Evolutionary conservation across 2,113 vertebrate genomes (phyloP).

Genomic region (Anguilla japonica): DNA sequence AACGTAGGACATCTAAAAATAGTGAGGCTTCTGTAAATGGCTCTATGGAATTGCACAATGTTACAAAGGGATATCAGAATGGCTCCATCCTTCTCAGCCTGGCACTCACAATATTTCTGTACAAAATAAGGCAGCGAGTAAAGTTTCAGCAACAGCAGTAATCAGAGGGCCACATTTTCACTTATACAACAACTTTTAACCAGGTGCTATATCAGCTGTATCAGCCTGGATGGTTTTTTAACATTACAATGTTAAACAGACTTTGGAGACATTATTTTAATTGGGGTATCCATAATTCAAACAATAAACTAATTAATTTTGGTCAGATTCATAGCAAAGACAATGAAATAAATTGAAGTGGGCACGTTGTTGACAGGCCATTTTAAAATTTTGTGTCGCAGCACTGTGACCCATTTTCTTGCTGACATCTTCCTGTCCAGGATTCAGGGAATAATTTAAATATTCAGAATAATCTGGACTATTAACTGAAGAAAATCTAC

Average conservation of each 20-base stretch:
- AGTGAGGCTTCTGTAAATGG: background rate
- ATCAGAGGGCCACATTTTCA: background rate
- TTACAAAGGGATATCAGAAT: background rate
- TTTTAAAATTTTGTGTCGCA: constrained; percentile 40
- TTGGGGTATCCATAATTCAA: background rate
- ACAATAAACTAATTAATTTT: constrained; percentile 67
- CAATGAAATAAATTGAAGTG: constrained; percentile 58
- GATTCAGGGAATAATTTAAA: background rate
- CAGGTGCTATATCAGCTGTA: background rate
- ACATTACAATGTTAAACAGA: background rate
- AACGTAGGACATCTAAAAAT: constrained; percentile 12
- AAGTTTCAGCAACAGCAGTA: background rate
- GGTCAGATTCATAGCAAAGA: constrained; percentile 50
- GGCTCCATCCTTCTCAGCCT: background rate
- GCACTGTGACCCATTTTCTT: constrained; percentile 44
- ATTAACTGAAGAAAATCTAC: background rate
- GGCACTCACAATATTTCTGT: background rate
- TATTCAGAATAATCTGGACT: background rate
- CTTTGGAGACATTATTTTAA: background rate
- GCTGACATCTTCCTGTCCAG: constrained; percentile 37
- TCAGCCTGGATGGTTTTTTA: background rate
- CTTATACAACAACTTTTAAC: background rate
- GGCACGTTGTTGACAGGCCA: constrained; percentile 63
- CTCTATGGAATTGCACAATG: background rate
- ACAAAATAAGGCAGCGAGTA: background rate